A percentile compares a stretch with the other conserved stretches of the same genome.
Conservation (phyloP, 37 sponge, comb jelly and placozoan species). For the Lycopodina hypogea region DNA sequence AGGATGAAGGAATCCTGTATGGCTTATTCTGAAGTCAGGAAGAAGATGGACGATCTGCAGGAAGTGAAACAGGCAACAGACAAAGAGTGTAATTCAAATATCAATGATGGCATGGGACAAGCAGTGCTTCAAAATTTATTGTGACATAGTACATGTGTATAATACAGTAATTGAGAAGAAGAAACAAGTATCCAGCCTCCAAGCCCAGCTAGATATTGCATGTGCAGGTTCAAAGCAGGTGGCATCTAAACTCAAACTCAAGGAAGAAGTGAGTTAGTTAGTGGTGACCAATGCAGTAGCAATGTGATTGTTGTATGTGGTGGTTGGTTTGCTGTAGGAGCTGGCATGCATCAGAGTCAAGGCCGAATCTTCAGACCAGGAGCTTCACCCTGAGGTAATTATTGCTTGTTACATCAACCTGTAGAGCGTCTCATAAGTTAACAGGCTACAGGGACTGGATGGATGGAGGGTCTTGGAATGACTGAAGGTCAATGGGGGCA, state of each 20-base stretch:
- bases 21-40: conserved; percentile 28
- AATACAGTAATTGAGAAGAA: background rate
- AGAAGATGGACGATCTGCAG: background rate
- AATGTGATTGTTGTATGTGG: too few species aligned
- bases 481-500: too few species aligned
- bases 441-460: too few species aligned
- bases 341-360: background rate
- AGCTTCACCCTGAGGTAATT: background rate
- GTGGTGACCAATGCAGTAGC: too few species aligned
- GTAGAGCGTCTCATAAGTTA: too few species aligned
- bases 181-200: background rate
- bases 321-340: conserved; percentile 1
- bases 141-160: background rate
- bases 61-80: background rate
- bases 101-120: background rate
- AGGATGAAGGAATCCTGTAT: conserved; percentile 15
- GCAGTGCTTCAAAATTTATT: background rate
- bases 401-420: background rate
- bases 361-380: background rate
- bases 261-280: background rate
- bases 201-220: background rate
- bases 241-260: background rate
- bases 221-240: background rate
- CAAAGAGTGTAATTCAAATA: conserved; percentile 18
- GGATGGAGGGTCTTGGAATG: too few species aligned